These are phyloP conservation scores for Papilio elwesi DNA, from an alignment of 2,888 invertebrate species.

Conservation along the genomic window DNA sequence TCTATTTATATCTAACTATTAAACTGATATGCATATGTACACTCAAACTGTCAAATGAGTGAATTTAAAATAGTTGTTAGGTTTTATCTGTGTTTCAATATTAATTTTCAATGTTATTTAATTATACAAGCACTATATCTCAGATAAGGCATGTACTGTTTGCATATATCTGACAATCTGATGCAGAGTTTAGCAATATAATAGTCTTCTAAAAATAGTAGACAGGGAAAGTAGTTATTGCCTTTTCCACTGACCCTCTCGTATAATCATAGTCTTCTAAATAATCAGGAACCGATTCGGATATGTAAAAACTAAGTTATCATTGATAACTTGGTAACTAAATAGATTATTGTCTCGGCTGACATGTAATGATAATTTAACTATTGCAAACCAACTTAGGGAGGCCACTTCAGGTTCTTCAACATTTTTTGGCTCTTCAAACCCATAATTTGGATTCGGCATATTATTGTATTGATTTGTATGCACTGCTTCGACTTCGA, in stretches of 20 bases:
- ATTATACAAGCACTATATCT: neutral
- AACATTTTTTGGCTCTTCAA: conserved; percentile 65
- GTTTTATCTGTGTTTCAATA: too few relatives aligned
- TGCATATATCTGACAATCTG: too few relatives aligned
- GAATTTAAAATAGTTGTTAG: too few relatives aligned
- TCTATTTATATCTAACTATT: too few relatives aligned
- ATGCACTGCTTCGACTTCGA: conserved; percentile 86
- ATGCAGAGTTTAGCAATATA: too few relatives aligned
- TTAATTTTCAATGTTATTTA: conserved; percentile 4
- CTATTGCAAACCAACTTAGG: conserved; percentile 57
- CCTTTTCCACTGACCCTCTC: too few relatives aligned
- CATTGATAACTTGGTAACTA: neutral
- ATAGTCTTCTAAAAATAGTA: too few relatives aligned
- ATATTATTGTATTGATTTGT: conserved; percentile 76
- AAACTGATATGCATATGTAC: too few relatives aligned
- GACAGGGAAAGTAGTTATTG: too few relatives aligned
- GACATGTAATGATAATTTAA: neutral
- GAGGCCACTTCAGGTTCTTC: conserved; percentile 64
- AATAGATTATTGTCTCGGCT: neutral
- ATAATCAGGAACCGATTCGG: neutral
- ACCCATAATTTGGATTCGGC: conserved; percentile 71
- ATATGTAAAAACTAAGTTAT: neutral
- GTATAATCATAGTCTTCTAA: too few relatives aligned
- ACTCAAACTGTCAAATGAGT: too few relatives aligned
- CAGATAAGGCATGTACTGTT: neutral